Evolutionary conservation across 2,797 vertebrate genomes (phyloP).

Genomic region (Brotula barbata): DNA sequence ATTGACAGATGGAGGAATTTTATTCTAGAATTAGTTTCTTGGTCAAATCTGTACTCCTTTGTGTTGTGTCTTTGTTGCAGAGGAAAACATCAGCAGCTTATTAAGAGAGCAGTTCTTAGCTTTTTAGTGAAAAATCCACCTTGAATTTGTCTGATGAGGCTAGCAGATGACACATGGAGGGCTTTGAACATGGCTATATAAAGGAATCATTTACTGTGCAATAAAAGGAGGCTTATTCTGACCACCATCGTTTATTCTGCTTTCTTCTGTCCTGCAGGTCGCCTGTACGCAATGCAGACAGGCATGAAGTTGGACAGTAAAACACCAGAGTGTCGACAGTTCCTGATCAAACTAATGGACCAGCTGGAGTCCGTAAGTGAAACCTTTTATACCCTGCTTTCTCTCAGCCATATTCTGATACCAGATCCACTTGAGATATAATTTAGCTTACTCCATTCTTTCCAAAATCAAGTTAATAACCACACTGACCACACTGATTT

Average conservation of each 20-base stretch:
- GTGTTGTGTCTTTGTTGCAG: neutral
- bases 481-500: no score
- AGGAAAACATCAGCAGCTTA: neutral
- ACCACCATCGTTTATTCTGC: neutral
- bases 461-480: no score
- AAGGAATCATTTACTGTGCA: neutral
- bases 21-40: conserved; percentile 8
- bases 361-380: conserved; percentile 88
- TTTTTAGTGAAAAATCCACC: conserved; percentile 4
- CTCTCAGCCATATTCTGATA: no score
- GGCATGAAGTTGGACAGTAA: conserved; percentile 99
- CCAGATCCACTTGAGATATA: no score
- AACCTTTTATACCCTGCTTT: no score
- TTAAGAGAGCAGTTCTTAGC: neutral
- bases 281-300: conserved; percentile 94
- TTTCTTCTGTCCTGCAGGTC: conserved; percentile 77
- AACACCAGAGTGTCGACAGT: conserved; percentile 93
- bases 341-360: conserved; percentile 95
- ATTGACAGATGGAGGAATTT: conserved; percentile 38
- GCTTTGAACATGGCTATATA: neutral
- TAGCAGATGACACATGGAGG: neutral
- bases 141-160: neutral
- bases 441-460: no score
- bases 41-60: neutral
- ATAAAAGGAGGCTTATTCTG: conserved; percentile 10